Evolutionary conservation across 2,113 vertebrate species (phyloP).

Genomic region (Cisticola juncidis): DNA sequence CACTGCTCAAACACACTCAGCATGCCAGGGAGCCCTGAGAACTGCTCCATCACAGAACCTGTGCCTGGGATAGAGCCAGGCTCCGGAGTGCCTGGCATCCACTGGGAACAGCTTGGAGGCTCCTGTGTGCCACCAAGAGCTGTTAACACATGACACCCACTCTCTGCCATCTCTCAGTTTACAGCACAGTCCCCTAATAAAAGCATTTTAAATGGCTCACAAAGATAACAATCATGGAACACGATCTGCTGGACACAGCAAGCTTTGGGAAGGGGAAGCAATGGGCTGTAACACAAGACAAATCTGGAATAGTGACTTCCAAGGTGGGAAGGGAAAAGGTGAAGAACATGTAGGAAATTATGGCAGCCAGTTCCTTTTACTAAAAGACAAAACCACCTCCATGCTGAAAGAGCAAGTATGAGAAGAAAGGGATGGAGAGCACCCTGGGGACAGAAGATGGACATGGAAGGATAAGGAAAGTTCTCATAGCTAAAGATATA

Average conservation of each 20-base stretch:
- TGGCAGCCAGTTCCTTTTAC: neutral
- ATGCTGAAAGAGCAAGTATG: rapidly evolving
- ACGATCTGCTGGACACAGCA: neutral
- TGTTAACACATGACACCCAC: neutral
- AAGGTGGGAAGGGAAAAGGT: neutral
- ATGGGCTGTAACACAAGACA: neutral
- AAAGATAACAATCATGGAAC: rapidly evolving
- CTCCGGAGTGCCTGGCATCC: rapidly evolving
- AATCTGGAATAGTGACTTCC: neutral
- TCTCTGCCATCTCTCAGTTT: neutral
- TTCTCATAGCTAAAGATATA: neutral
- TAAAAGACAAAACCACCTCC: neutral
- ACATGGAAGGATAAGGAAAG: neutral
- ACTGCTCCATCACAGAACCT: neutral
- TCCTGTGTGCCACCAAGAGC: neutral
- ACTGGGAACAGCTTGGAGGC: neutral
- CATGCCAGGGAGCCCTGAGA: neutral
- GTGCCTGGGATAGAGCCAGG: neutral
- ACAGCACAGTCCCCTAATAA: neutral
- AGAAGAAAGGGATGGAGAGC: neutral
- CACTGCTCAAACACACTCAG: neutral
- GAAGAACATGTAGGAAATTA: neutral
- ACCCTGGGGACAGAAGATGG: neutral
- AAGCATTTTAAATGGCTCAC: neutral
- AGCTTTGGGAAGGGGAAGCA: neutral